Conservation (phyloP, 1,140 invertebrate species). For the Subanguina moxae region DNA sequence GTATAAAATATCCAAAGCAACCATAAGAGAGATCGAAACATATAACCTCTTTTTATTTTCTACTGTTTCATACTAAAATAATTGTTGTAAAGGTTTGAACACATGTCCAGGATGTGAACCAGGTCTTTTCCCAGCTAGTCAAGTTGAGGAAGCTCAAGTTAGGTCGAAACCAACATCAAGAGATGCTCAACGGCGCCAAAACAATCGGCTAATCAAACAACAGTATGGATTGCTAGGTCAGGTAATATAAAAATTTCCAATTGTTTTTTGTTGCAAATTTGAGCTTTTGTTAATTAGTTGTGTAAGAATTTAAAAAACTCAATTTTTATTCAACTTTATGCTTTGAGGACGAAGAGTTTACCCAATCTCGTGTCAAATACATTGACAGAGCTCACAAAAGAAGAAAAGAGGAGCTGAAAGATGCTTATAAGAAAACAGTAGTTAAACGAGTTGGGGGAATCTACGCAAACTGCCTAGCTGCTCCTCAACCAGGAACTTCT, state of each 20-base stretch:
- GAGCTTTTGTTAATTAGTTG: no score
- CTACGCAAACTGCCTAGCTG: slow-evolving; percentile 43
- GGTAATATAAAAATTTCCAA: neutral
- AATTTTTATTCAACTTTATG: slow-evolving; percentile 65
- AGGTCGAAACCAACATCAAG: neutral
- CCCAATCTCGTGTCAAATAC: slow-evolving; percentile 19
- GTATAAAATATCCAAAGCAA: no score
- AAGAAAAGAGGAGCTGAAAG: no score
- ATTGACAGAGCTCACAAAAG: neutral
- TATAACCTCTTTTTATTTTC: no score
- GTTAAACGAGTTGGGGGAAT: slow-evolving; percentile 38
- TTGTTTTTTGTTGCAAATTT: no score
- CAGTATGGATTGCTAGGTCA: slow-evolving; percentile 1
- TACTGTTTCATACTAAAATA: neutral
- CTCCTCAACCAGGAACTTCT: slow-evolving; percentile 26
- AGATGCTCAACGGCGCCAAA: slow-evolving; percentile 6
- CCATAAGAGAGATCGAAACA: no score
- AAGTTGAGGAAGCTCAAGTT: neutral
- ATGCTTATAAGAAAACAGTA: no score
- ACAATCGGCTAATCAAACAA: neutral
- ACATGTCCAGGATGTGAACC: slow-evolving; percentile 14
- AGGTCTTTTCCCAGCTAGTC: slow-evolving; percentile 3
- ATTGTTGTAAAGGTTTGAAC: neutral
- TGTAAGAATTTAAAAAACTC: slow-evolving; percentile 60
- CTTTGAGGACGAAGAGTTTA: slow-evolving; percentile 27